Base-by-base conservation (phyloP, 2,113 vertebrate genomes). In the Dasyurus viverrinus region DNA sequence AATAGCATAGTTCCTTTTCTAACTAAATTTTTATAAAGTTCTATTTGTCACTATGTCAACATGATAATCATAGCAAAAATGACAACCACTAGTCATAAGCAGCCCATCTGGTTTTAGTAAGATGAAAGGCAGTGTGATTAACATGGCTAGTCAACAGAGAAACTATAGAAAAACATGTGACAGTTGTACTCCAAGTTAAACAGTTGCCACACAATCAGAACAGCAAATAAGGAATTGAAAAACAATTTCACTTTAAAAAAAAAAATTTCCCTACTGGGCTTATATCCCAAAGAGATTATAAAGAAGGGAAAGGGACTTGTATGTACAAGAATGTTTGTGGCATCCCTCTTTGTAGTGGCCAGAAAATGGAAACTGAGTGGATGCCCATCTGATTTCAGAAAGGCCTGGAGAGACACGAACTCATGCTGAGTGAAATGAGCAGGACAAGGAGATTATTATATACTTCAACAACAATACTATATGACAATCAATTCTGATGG, bases 21-120 rank as follows among this genome's bases (percentile, higher is more conserved):
- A 93, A 97, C 95, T 97, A 95, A 96, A 52, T 93, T 90, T 97
- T 96, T 94, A 98, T 96, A 97, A 98, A 98, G 97, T 97, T 91
- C 84, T 95, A 89, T 94, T 95, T 97, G 98, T 97, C 98, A 97
- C 94, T 53, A 46, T 53, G 94, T 96, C 98, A 97, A 98, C 96
- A 96, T 96, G 97, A 94, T 97, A 98, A 98, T 98, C 97, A 98
- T 57, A 92, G 96, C 94, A 95, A 94, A 96, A 96, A 96, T 95
- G 96, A 97, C 97, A 96, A 97, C 92, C 97, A 94, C 95, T 92
- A 95, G 97, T 97, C 96, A 93, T n/a, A 96, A 96, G 98, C 2
- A 96, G 97, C 53, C 97, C 97, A 95, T 97, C 97, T 98, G 98
- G 95, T 53, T 97, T 46, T 46, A 54, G 93, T 93, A 94, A 96